These are phyloP conservation scores for Telmatherina bonti DNA, from an alignment of 2,797 vertebrate genomes.

Conservation along the genomic window DNA sequence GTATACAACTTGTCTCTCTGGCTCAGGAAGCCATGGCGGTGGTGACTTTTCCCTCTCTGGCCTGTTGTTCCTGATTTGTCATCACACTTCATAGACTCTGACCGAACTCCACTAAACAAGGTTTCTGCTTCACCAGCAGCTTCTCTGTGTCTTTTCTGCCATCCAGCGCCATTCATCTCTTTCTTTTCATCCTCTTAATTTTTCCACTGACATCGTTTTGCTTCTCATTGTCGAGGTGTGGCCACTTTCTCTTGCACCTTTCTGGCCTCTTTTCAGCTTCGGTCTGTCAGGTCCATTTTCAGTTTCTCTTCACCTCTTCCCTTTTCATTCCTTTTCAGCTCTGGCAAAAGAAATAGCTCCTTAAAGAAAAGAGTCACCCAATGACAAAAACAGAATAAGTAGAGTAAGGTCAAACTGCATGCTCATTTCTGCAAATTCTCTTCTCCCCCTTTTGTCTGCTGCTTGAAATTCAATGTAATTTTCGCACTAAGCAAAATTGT, in stretches of 20 bases:
- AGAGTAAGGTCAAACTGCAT: slow-evolving; percentile 45
- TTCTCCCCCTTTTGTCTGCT: not conserved
- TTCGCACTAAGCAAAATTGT: slow-evolving; percentile 8
- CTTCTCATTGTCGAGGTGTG: slow-evolving; percentile 1
- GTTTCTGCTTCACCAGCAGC: slow-evolving; percentile 16
- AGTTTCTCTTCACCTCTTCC: slow-evolving; percentile 1
- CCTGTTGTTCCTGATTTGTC: slow-evolving; percentile 15
- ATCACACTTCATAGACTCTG: slow-evolving; percentile 21
- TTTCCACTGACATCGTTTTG: slow-evolving; percentile 26
- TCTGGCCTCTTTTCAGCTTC: slow-evolving; percentile 30
- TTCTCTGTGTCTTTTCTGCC: slow-evolving; percentile 4
- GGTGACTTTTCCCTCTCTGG: slow-evolving; percentile 6
- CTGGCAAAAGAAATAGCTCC: slow-evolving; percentile 45
- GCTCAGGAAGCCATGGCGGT: not conserved
- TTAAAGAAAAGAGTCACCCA: slow-evolving; percentile 21
- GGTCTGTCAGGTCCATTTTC: slow-evolving; percentile 30
- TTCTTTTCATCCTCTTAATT: slow-evolving; percentile 26
- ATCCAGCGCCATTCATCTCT: slow-evolving; percentile 7
- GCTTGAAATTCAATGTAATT: slow-evolving; percentile 24
- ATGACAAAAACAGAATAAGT: slow-evolving; percentile 19
- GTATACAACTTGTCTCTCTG: slow-evolving; percentile 13
- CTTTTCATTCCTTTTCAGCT: slow-evolving; percentile 12
- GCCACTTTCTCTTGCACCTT: slow-evolving; percentile 13
- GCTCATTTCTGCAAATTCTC: slow-evolving; percentile 3
- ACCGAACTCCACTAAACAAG: slow-evolving; percentile 42